phyloP scores from a whole-genome alignment of 2,797 vertebrate genomes.

The Typhlichthys eigenmanni region DNA sequence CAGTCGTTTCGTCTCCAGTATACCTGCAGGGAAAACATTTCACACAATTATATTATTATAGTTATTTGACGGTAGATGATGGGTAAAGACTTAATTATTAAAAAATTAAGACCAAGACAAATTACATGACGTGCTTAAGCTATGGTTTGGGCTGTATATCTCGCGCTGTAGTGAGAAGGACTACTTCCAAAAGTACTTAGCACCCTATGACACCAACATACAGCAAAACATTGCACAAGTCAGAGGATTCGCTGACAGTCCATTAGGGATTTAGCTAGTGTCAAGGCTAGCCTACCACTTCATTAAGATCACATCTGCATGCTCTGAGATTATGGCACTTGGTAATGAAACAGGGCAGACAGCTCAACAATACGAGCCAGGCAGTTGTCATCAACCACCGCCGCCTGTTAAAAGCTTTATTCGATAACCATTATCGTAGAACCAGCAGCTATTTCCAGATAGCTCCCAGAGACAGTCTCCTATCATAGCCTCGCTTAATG shows the following conservation, averaged over 20 bases:
- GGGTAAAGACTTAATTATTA: no score
- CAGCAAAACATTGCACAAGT: constrained; percentile 27
- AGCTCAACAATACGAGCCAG: constrained; percentile 59
- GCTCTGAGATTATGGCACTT: constrained; percentile 53
- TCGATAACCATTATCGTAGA: constrained; percentile 70
- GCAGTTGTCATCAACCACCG: constrained; percentile 59
- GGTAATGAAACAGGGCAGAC: constrained; percentile 49
- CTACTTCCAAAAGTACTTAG: constrained; percentile 16
- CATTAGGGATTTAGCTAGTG: constrained; percentile 62
- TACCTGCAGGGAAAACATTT: constrained; percentile 75
- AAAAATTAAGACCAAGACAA: neutral
- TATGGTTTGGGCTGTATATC: constrained; percentile 1
- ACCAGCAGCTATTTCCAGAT: constrained; percentile 72
- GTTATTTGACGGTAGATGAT: neutral
- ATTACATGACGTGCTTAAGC: neutral
- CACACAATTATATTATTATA: constrained; percentile 25
- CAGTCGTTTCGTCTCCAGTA: constrained; percentile 93
- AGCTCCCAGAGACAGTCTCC: constrained; percentile 66
- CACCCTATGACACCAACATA: constrained; percentile 40
- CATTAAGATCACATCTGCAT: constrained; percentile 67
- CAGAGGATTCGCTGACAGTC: constrained; percentile 39
- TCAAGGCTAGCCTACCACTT: constrained; percentile 54
- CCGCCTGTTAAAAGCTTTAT: constrained; percentile 68
- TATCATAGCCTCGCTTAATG: constrained; percentile 71
- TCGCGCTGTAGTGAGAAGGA: constrained; percentile 17